Evolutionary conservation across 2,888 invertebrate genomes (phyloP), one percentile per base, ranked within the genome.

Genomic region (Ochlodes sylvanus): DNA sequence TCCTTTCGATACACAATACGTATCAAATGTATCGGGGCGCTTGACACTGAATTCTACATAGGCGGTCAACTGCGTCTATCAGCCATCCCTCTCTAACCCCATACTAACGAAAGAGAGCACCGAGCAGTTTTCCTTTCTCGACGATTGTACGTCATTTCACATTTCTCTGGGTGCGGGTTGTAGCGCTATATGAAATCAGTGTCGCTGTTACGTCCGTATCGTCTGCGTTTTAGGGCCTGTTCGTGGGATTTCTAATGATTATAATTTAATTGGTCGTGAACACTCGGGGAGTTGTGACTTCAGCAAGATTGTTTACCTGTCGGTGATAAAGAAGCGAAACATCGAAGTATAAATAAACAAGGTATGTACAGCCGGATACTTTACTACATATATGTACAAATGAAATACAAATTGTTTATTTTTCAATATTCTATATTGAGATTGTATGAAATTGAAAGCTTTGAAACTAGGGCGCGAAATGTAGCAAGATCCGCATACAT

Each of bases 11-110:
- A 57, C 56, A 66, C 38, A 38, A 38, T 34, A 62, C 38, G 55
- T 73, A 71, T 67, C 72, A 71, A 71, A 79, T 78, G 44, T 61
- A 47, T 62, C 32, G 15, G 14, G 78, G 78, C 77, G 79, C 79
- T 84, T 92, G 90, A 90, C 90, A 92, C 89, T 89, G 76, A 87
- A 90, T 87, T 87, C 91, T 86, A 91, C 89, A 90, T 90, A 89
- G 73, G 74, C 90, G 86, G 73, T 83, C 86, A 83, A 90, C 82
- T 87, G 88, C 80, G 85, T 87, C 86, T 83, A 83, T 83, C 81
- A 76, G 78, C 84, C 75, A 76, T 90, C 89, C 81, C 81, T 84
- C 77, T 83, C 84, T 60, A 56, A 77, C 78, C 52, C 71, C 71
- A 73, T 38, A 61, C 14, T 84, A 77, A 80, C 71, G 85, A 92